phyloP scores from a whole-genome alignment of 2,113 vertebrate species.

The Oostethus manadensis region DNA sequence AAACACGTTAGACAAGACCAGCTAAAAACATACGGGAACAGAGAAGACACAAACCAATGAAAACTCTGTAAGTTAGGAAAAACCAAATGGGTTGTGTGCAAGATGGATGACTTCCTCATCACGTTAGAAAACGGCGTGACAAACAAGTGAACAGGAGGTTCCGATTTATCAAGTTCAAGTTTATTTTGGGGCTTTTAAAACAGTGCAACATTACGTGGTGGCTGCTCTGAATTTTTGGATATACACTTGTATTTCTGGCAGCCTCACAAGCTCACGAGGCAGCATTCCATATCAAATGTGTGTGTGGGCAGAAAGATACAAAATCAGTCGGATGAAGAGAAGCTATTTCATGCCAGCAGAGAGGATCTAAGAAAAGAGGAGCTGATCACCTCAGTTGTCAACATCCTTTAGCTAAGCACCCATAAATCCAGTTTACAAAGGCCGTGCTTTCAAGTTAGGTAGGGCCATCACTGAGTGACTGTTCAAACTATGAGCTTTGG shows the following conservation, averaged over 20 bases:
- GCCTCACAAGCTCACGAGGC: background rate
- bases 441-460: background rate
- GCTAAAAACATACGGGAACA: no score
- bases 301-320: background rate
- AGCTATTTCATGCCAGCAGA: background rate
- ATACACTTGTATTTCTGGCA: background rate
- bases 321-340: slow-evolving; percentile 1
- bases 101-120: no score
- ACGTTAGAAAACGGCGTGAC: no score
- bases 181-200: background rate
- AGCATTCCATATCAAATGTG: background rate
- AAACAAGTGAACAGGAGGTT: background rate
- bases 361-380: slow-evolving; percentile 1
- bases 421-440: slow-evolving; percentile 3
- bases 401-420: slow-evolving; percentile 6
- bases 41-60: no score
- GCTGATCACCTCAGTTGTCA: slow-evolving; percentile 3
- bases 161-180: no score
- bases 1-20: no score
- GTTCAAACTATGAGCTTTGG: background rate
- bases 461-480: background rate
- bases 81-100: no score
- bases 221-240: background rate
- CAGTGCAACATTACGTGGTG: background rate
- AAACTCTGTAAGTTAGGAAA: no score